These are phyloP conservation scores for Cyclina sinensis DNA, from an alignment of 1,140 invertebrate genomes.

Conservation along the genomic window DNA sequence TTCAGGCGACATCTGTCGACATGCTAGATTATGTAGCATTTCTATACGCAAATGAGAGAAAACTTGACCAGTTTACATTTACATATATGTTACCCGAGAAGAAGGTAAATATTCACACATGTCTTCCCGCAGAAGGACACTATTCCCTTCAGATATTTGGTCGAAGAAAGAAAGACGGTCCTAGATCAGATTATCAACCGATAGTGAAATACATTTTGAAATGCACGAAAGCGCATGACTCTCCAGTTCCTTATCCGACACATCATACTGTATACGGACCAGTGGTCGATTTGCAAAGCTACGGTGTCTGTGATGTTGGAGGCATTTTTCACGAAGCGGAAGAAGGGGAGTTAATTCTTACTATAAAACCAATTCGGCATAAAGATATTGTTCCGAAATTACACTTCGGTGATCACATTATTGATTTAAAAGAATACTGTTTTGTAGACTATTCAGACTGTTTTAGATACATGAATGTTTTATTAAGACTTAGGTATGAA, in stretches of 20 bases:
- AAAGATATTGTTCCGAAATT: constrained; percentile 44
- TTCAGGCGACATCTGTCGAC: not conserved
- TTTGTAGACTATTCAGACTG: constrained; percentile 47
- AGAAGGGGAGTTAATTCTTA: constrained; percentile 43
- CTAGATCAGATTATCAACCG: constrained; percentile 29
- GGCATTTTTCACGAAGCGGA: constrained; percentile 9
- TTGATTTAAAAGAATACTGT: constrained; percentile 47
- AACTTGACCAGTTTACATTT: constrained; percentile 58
- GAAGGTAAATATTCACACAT: constrained; percentile 18
- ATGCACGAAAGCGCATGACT: constrained; percentile 16
- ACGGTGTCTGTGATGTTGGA: constrained; percentile 8
- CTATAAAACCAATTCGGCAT: not conserved
- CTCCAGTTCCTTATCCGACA: constrained; percentile 32
- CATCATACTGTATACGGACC: constrained; percentile 49
- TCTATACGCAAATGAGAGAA: constrained; percentile 35
- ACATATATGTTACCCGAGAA: constrained; percentile 6
- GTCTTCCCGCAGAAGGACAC: constrained; percentile 9
- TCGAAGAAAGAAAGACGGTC: constrained; percentile 14
- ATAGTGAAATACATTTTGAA: constrained; percentile 52
- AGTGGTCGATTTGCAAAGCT: not conserved
- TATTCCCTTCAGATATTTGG: constrained; percentile 51
- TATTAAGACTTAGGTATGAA: constrained; percentile 24
- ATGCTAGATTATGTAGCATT: constrained; percentile 40
- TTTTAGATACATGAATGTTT: constrained; percentile 17
- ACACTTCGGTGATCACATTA: constrained; percentile 18